A percentile compares a stretch with the other conserved stretches of the same genome.
phyloP scores from a whole-genome alignment of 1,140 invertebrate species.

The Sminthurides bifidus region DNA sequence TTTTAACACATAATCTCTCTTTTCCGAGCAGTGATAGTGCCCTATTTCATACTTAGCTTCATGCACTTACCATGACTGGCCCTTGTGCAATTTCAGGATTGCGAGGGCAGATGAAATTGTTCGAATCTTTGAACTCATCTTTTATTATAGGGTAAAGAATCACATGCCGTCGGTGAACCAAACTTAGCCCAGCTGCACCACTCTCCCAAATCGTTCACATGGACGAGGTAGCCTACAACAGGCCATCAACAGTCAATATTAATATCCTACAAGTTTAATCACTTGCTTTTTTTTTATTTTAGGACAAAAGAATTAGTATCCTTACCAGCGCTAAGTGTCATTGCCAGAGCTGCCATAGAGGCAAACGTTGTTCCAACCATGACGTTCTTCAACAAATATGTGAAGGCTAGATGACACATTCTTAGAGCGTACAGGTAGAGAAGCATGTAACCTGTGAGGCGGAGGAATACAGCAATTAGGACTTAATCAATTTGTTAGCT shows the following conservation, averaged over 20 bases:
- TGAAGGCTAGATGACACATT: constrained; percentile 54
- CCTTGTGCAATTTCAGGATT: constrained; percentile 26
- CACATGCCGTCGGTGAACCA: constrained; percentile 63
- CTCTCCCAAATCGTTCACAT: constrained; percentile 54
- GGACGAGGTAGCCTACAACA: constrained; percentile 50
- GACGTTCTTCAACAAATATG: constrained; percentile 48
- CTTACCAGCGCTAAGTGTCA: constrained; percentile 51
- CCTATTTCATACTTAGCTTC: background rate
- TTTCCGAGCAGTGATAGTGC: background rate
- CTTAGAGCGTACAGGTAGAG: constrained; percentile 61
- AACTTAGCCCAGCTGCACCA: constrained; percentile 54
- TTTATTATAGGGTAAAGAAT: constrained; percentile 52
- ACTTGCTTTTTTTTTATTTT: too few species aligned
- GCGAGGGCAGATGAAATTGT: constrained; percentile 22
- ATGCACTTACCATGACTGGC: background rate
- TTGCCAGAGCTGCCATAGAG: constrained; percentile 49
- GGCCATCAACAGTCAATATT: background rate
- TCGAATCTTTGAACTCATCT: constrained; percentile 43
- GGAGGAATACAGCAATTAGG: constrained; percentile 6
- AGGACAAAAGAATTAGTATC: too few species aligned
- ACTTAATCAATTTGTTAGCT: constrained; percentile 2
- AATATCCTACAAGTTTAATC: too few species aligned
- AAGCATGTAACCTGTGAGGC: constrained; percentile 55
- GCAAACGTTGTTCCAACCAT: constrained; percentile 46
- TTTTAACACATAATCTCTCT: background rate